Percentiles rank a stretch among this genome's conserved stretches.
phyloP scores from a whole-genome alignment of 92 coral and sea anemone genomes.

The Zoanthus sociatus region DNA sequence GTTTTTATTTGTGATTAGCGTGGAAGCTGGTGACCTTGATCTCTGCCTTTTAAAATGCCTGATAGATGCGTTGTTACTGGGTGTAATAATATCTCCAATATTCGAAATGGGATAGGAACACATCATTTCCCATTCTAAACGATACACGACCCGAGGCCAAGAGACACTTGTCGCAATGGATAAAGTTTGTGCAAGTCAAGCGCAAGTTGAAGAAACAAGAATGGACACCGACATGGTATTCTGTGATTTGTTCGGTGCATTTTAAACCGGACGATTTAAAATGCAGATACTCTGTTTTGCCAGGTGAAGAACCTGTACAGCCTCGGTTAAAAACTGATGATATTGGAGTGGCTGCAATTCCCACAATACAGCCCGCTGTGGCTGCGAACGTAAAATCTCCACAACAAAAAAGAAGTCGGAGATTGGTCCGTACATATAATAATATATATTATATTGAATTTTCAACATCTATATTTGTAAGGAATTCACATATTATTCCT shows the following conservation, averaged over 20 bases:
- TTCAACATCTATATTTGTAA: slow-evolving; percentile 8
- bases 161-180: slow-evolving; percentile 33
- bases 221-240: slow-evolving; percentile 18
- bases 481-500: not conserved
- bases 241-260: slow-evolving; percentile 40
- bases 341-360: slow-evolving; percentile 48
- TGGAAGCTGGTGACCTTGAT: slow-evolving; percentile 26
- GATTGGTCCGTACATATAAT: slow-evolving; percentile 32
- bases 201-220: slow-evolving; percentile 33
- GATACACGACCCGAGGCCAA: slow-evolving; percentile 36
- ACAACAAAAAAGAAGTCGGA: slow-evolving; percentile 31
- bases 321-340: slow-evolving; percentile 38
- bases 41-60: slow-evolving; percentile 21
- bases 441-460: slow-evolving; percentile 12
- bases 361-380: slow-evolving; percentile 45
- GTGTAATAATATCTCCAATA: slow-evolving; percentile 8
- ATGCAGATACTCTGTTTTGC: slow-evolving; percentile 30
- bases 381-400: not conserved
- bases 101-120: slow-evolving; percentile 18
- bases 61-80: slow-evolving; percentile 22
- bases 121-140: slow-evolving; percentile 31
- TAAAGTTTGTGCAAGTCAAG: slow-evolving; percentile 38
- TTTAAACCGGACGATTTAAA: slow-evolving; percentile 41
- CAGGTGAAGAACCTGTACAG: slow-evolving; percentile 11
- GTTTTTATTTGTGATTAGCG: slow-evolving; percentile 19